Conservation (phyloP, 1,140 invertebrate genomes). For the Drosophila orena region DNA sequence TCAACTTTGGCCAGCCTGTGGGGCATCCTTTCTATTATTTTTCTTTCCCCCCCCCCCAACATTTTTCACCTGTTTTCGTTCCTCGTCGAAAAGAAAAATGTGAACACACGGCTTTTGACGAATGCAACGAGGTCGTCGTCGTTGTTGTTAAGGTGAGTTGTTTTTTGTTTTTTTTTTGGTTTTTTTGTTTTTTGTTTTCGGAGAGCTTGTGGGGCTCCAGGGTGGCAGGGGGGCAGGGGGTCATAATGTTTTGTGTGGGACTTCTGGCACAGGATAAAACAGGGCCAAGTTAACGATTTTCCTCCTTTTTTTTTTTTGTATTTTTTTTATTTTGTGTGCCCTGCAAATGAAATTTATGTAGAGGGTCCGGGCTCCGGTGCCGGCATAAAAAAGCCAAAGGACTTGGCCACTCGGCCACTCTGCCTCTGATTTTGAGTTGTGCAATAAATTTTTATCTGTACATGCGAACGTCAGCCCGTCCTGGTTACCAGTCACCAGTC, state of each 20-base stretch:
- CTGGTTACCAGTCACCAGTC: not conserved
- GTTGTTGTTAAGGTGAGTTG: constrained; percentile 23
- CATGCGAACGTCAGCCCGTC: constrained; percentile 56
- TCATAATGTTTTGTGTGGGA: constrained; percentile 19
- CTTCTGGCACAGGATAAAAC: constrained; percentile 49
- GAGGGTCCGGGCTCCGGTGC: constrained; percentile 15
- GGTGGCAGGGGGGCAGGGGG: not conserved
- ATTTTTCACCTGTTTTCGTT: constrained; percentile 17
- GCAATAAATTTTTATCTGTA: constrained; percentile 83
- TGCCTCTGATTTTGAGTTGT: constrained; percentile 78
- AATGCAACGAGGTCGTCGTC: constrained; percentile 70
- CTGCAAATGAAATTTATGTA: constrained; percentile 63
- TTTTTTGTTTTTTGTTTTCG: constrained; percentile 5
- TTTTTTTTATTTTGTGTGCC: constrained; percentile 18
- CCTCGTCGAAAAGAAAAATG: constrained; percentile 12
- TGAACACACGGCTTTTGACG: constrained; percentile 61
- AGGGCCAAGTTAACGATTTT: constrained; percentile 73
- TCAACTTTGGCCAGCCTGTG: constrained; percentile 21
- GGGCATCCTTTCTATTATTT: constrained; percentile 16
- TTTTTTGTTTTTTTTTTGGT: no score
- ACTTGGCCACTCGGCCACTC: constrained; percentile 15
- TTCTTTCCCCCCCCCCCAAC: constrained; percentile 5
- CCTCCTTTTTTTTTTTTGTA: constrained; percentile 1
- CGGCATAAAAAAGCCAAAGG: constrained; percentile 40
- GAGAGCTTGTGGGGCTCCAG: not conserved